Conservation (phyloP, 2,113 vertebrate genomes). For the Hemicordylus capensis region DNA sequence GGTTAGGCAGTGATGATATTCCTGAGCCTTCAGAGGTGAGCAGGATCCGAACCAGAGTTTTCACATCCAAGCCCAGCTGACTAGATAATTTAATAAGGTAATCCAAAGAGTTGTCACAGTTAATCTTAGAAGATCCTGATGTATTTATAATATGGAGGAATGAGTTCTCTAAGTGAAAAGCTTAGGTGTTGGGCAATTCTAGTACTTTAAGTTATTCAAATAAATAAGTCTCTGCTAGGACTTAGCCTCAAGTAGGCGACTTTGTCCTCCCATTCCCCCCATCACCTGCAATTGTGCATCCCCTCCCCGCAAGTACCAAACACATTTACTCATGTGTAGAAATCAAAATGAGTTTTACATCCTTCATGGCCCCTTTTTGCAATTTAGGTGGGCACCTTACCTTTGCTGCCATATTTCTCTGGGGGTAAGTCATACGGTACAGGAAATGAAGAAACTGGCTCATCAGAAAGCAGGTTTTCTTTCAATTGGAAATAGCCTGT, state of each 20-base stretch:
- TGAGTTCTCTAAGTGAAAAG: not conserved
- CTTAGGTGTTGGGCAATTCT: not conserved
- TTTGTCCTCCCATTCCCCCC: not conserved
- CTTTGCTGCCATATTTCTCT: conserved; percentile 85
- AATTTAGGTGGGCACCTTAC: conserved; percentile 71
- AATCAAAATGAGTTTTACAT: not conserved
- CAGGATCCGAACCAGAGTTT: not conserved
- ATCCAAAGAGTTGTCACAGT: not conserved
- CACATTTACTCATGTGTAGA: not conserved
- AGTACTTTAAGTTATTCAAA: not conserved
- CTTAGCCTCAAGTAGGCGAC: not conserved
- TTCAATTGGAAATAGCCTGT: conserved; percentile 79
- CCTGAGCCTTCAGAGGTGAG: not conserved
- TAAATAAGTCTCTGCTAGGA: not conserved
- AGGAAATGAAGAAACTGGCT: conserved; percentile 77
- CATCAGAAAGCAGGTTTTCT: conserved; percentile 74
- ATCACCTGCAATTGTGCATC: not conserved
- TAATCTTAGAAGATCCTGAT: not conserved
- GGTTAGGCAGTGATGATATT: not conserved
- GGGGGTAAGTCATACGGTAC: conserved; percentile 95
- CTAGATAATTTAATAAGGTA: not conserved
- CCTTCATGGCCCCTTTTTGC: not conserved
- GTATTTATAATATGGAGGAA: not conserved
- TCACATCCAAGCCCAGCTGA: not conserved
- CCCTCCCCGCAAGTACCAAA: not conserved